Base-by-base conservation (phyloP, 2,888 invertebrate genomes). In the Hyalella azteca region DNA sequence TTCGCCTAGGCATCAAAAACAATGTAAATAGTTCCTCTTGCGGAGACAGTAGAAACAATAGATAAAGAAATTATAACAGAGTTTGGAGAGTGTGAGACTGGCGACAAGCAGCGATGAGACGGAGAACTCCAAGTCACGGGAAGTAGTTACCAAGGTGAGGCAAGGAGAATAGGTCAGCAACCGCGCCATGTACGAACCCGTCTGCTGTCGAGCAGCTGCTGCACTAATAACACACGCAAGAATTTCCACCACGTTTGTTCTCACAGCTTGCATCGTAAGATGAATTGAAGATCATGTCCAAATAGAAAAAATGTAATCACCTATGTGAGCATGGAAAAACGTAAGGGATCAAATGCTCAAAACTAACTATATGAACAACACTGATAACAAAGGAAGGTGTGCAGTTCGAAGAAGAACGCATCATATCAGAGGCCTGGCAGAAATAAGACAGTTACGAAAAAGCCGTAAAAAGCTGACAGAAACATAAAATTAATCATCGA, bases 151-250 rank as follows among this genome's bases (percentile, higher is more conserved):
- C 66, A 66, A 66, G 66, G 66, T 66, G 66, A 66, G 66, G 11
- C 66, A 66, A 66, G 66, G 66, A 66, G 66, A 66, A 66, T 66
- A 15, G 66, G 66, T 66, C 66, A 66, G 66, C 66, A 66, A 66
- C 66, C 66, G 66, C 66, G 11, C n/a, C n/a, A n/a, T n/a, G n/a
- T n/a, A n/a, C n/a, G n/a, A n/a, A n/a, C n/a, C n/a, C n/a, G n/a
- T n/a, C n/a, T n/a, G n/a, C n/a, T n/a, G n/a, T n/a, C n/a, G n/a
- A n/a, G 54, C 54, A 22, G 54, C 29, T 13, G 54, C 1, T 1
- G 54, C 15, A 54, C 22, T 54, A 54, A 54, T 54, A 26, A 29
- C 54, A 54, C 26, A 26, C 54, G n/a, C n/a, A n/a, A n/a, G n/a
- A n/a, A n/a, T n/a, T n/a, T n/a, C n/a, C n/a, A n/a, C n/a, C n/a